These are phyloP conservation scores for Drosophila kikkawai DNA, from an alignment of 1,140 invertebrate species.

Conservation along the genomic window DNA sequence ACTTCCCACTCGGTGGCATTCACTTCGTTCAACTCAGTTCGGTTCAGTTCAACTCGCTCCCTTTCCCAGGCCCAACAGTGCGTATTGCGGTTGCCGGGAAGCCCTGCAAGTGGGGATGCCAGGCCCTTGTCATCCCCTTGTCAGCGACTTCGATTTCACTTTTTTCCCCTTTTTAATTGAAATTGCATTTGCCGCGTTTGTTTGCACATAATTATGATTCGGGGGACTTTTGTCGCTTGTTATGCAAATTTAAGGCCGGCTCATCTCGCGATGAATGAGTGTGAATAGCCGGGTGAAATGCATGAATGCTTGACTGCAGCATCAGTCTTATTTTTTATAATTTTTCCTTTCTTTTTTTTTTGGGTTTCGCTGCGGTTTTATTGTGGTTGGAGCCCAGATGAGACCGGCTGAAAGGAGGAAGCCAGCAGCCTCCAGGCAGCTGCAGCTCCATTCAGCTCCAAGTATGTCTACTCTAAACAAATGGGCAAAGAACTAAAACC, in stretches of 20 bases:
- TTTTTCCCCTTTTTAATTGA: constrained; percentile 73
- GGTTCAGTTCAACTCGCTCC: constrained; percentile 15
- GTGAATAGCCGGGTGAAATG: constrained; percentile 36
- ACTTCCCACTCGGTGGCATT: constrained; percentile 59
- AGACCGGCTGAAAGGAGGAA: constrained; percentile 33
- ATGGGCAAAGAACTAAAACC: constrained; percentile 36
- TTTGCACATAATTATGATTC: constrained; percentile 76
- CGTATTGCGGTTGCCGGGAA: constrained; percentile 44
- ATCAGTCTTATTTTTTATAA: constrained; percentile 14
- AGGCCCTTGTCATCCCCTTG: constrained; percentile 12
- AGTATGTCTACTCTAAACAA: constrained; percentile 36
- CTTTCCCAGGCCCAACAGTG: constrained; percentile 39
- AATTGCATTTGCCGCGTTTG: constrained; percentile 77
- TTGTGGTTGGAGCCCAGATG: constrained; percentile 34
- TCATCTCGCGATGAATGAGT: constrained; percentile 30
- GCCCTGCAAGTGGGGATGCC: constrained; percentile 52
- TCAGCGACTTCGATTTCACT: constrained; percentile 77
- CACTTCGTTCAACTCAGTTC: constrained; percentile 26
- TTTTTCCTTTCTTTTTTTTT: constrained; percentile 2
- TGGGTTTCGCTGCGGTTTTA: constrained; percentile 27
- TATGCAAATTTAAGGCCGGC: constrained; percentile 57
- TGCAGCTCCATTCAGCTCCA: constrained; percentile 30
- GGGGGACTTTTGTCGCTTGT: constrained; percentile 56
- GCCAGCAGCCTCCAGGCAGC: constrained; percentile 32
- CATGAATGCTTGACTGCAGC: constrained; percentile 26